These are phyloP conservation scores for Athetis lepigone DNA, from an alignment of 2,888 invertebrate genomes.

Conservation along the genomic window DNA sequence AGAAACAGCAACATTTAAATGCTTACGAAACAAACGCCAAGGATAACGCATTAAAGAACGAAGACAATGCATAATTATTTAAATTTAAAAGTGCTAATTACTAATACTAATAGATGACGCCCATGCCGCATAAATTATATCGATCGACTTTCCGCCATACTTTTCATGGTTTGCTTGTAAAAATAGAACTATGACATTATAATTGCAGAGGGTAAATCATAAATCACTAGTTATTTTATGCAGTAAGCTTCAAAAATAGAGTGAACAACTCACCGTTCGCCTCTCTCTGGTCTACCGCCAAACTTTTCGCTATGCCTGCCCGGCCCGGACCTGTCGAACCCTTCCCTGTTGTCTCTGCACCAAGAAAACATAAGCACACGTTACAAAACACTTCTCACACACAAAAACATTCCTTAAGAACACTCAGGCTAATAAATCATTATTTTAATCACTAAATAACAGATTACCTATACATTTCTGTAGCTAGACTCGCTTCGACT, in stretches of 20 bases:
- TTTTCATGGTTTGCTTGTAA: conserved; percentile 14
- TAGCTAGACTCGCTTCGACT: conserved; percentile 65
- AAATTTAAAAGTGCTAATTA: conserved; percentile 25
- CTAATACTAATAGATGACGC: conserved; percentile 13
- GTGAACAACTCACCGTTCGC: conserved; percentile 71
- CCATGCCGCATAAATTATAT: conserved; percentile 17
- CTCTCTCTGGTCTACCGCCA: conserved; percentile 75
- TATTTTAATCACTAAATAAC: conserved; percentile 50
- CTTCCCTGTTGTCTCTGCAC: conserved; percentile 81
- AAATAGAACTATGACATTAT: conserved; percentile 5
- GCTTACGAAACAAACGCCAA: not conserved
- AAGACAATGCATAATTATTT: conserved; percentile 22
- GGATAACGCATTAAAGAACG: not conserved
- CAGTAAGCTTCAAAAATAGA: conserved; percentile 4
- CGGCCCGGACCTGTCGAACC: conserved; percentile 82
- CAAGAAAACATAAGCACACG: conserved; percentile 54
- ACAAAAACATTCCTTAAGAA: conserved; percentile 42
- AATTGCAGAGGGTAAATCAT: not conserved
- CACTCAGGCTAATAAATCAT: conserved; percentile 49
- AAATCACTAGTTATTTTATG: not conserved
- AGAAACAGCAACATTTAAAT: not conserved
- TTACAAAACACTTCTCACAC: conserved; percentile 51
- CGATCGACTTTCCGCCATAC: conserved; percentile 32
- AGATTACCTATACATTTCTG: conserved; percentile 81
- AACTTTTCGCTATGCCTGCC: conserved; percentile 85